Base-by-base conservation (phyloP, 2,888 invertebrate species). In the Watsonalla binaria region DNA sequence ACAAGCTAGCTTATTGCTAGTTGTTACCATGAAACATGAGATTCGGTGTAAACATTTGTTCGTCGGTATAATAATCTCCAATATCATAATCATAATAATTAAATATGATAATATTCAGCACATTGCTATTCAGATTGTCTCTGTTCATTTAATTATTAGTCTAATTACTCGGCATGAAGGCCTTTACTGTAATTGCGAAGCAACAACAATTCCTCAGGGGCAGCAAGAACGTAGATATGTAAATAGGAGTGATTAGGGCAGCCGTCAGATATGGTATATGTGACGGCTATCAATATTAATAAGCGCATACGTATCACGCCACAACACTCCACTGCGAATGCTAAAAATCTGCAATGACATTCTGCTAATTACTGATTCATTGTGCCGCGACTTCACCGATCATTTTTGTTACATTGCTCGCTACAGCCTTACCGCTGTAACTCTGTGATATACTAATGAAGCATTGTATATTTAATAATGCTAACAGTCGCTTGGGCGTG, bases 311-410 rank as follows among this genome's bases (percentile, higher is more conserved):
- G 71, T 76, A 76, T 78, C 74, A 72, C 74, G 70, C 66, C 68
- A 60, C 61, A 62, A 53, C 65, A 57, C 15, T 14, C 65, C 62
- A 63, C 57, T 65, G 55, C 54, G 71, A 74, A 83, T 81, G 72
- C 74, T 74, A 78, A 83, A 76, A 72, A 82, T 80, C 66, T 63
- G 68, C 69, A 68, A 66, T 74, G 70, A 76, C 74, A 78, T 77
- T 72, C 68, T 65, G 65, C 61, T 71, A 76, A 74, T 76, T 69
- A 74, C 57, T 54, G 15, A 50, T 15, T 24, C 34, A 52, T 34
- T 53, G 46, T 45, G 53, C 34, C 9, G 24, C 45, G 34, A 37
- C 11, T 7, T 13, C 47, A 14, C 9, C 0, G 2, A 9, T 0
- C 13, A 5, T 0, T 11, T 63, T 51, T 65, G 66, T 58, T 57